phyloP scores from a whole-genome alignment of 2,797 vertebrate genomes.

The Enteromius anoplus region DNA sequence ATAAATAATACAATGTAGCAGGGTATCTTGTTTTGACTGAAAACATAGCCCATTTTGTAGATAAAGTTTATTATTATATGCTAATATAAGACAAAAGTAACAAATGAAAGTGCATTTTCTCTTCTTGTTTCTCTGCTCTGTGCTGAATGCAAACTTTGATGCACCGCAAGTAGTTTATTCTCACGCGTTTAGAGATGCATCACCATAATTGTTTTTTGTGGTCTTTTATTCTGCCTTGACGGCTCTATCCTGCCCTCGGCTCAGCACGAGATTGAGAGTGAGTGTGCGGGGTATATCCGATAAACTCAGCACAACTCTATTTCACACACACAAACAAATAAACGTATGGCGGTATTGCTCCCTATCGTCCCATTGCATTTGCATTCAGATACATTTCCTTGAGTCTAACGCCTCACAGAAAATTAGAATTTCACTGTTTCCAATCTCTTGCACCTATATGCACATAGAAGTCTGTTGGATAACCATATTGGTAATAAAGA shows the following conservation, averaged over 20 bases:
- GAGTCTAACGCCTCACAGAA: too few relatives aligned
- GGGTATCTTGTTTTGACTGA: not conserved
- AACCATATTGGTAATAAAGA: not conserved
- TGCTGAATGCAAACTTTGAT: conserved; percentile 10
- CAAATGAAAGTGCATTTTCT: not conserved
- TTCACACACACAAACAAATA: conserved; percentile 10
- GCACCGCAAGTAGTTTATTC: not conserved
- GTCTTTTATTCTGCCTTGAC: conserved; percentile 11
- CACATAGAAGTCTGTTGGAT: not conserved
- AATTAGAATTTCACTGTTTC: not conserved
- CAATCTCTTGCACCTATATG: not conserved
- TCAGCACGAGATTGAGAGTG: conserved; percentile 1
- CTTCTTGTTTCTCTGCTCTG: not conserved
- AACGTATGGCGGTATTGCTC: not conserved
- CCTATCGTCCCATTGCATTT: not conserved
- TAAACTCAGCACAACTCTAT: conserved; percentile 1
- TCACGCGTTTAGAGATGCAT: conserved; percentile 4
- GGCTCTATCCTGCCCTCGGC: not conserved
- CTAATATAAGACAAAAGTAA: conserved; percentile 2
- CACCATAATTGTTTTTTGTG: conserved; percentile 24
- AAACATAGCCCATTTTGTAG: not conserved
- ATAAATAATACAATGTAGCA: not conserved
- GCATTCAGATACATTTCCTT: conserved; percentile 8
- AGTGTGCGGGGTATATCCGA: conserved; percentile 7
- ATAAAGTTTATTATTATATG: not conserved